phyloP scores from a whole-genome alignment of 2,888 invertebrate genomes.

The Odontocerum albicorne region DNA sequence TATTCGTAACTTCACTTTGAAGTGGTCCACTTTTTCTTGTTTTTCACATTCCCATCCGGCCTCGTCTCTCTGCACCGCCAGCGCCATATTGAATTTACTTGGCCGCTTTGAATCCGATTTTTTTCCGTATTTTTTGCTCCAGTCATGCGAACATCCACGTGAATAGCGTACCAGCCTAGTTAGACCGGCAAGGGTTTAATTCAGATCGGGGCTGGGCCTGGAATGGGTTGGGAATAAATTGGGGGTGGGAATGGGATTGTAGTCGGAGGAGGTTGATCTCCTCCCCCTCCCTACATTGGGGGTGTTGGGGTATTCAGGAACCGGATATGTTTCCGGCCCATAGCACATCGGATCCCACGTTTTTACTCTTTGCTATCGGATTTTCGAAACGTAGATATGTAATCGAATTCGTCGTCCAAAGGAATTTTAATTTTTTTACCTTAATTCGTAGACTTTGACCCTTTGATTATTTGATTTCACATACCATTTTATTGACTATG shows the following conservation, averaged over 20 bases:
- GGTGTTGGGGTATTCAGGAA: neutral
- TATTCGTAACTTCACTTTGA: too few species aligned
- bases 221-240: neutral
- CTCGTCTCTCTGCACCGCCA: too few species aligned
- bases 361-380: neutral
- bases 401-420: too few species aligned
- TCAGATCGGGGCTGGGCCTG: neutral
- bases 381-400: too few species aligned
- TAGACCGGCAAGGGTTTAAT: neutral
- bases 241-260: too few species aligned
- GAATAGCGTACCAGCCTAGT: slow-evolving; percentile 1
- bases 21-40: too few species aligned
- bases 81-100: neutral
- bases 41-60: too few species aligned
- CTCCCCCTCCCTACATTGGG: too few species aligned
- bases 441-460: too few species aligned
- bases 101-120: neutral
- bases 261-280: too few species aligned
- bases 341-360: slow-evolving; percentile 2
- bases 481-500: too few species aligned
- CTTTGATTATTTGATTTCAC: neutral
- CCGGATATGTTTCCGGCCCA: slow-evolving; percentile 15
- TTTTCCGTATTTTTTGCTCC: slow-evolving; percentile 3
- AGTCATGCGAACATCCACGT: slow-evolving; percentile 6
- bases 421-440: too few species aligned